Evolutionary conservation across 2,113 vertebrate genomes (phyloP).

Genomic region (Dasyurus viverrinus): DNA sequence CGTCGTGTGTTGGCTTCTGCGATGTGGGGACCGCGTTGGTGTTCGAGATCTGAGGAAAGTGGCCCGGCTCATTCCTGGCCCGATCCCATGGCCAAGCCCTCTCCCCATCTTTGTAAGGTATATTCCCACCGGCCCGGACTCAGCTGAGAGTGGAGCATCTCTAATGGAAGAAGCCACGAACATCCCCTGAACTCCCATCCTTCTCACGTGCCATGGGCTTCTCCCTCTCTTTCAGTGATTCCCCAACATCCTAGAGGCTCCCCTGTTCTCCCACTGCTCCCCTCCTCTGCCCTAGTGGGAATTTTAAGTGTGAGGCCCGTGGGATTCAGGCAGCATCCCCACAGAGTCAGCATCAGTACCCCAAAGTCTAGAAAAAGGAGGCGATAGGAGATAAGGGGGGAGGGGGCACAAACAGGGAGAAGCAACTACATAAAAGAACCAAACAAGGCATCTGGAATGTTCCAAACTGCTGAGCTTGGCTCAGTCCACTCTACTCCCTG

Average conservation of each 20-base stretch:
- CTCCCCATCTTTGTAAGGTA: neutral
- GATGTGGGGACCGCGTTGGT: neutral
- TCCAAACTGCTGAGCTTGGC: neutral
- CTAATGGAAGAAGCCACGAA: neutral
- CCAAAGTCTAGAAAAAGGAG: neutral
- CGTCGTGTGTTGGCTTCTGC: neutral
- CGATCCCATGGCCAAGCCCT: neutral
- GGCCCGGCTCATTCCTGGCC: neutral
- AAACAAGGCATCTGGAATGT: neutral
- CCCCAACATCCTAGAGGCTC: neutral
- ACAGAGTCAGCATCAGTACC: neutral
- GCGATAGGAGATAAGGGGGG: neutral
- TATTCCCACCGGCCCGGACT: neutral
- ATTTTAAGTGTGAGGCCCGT: neutral
- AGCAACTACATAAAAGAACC: neutral
- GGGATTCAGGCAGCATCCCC: neutral
- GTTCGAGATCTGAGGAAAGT: conserved; percentile 24
- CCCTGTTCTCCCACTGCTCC: neutral
- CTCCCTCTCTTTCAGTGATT: neutral
- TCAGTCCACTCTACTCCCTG: neutral
- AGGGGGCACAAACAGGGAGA: neutral
- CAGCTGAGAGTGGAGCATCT: neutral
- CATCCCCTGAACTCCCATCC: neutral
- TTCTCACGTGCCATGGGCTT: neutral
- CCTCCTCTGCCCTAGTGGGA: neutral